A percentile compares a stretch with the other conserved stretches of the same genome.
These are phyloP conservation scores for Epinephelus coioides DNA, from an alignment of 2,797 vertebrate species.

Conservation along the genomic window DNA sequence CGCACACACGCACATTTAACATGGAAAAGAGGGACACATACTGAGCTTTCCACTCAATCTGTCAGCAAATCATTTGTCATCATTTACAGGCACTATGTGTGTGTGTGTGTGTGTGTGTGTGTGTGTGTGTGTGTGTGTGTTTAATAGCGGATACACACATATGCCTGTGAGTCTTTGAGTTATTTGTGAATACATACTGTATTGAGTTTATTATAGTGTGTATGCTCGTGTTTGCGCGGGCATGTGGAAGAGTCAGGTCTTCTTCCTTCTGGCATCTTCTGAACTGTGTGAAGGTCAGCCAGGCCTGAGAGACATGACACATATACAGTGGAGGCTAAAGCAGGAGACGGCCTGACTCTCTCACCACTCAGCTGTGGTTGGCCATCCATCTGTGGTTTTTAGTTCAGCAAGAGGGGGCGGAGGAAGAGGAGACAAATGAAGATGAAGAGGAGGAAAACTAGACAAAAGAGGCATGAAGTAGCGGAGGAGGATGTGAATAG, in stretches of 20 bases:
- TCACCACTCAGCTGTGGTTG: constrained; percentile 22
- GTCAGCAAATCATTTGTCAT: constrained; percentile 30
- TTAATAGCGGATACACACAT: not conserved
- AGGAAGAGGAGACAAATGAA: constrained; percentile 27
- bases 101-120: too few relatives aligned
- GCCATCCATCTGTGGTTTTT: constrained; percentile 33
- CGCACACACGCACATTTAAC: not conserved
- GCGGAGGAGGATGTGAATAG: not conserved
- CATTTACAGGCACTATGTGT: not conserved
- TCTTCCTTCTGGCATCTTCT: constrained; percentile 44
- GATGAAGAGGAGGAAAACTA: constrained; percentile 28
- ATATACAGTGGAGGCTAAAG: constrained; percentile 44
- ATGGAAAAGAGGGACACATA: not conserved
- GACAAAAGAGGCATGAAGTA: constrained; percentile 17
- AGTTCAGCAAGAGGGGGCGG: constrained; percentile 19
- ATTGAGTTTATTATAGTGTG: not conserved
- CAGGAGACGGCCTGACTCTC: constrained; percentile 16
- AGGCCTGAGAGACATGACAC: constrained; percentile 58
- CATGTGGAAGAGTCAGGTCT: constrained; percentile 13
- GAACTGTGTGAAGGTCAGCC: constrained; percentile 53
- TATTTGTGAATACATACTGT: not conserved
- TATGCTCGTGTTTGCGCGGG: not conserved
- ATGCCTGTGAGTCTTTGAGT: constrained; percentile 7
- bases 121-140: not conserved
- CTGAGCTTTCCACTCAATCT: constrained; percentile 1